Conservation (phyloP, 2,888 invertebrate species). For the Epinotia demarniana region DNA sequence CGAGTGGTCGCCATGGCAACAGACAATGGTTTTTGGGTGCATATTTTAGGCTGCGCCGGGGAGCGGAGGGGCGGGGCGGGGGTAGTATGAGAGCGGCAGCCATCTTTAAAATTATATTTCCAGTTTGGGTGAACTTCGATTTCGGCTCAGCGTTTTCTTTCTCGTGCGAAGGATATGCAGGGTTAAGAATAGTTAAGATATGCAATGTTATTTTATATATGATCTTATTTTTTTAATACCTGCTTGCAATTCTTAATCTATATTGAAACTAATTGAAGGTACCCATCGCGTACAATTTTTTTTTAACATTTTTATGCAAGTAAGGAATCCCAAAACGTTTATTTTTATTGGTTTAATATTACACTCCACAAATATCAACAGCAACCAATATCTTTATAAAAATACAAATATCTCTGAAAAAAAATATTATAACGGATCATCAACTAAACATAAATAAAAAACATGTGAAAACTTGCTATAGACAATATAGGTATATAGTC, state of each 20-base stretch:
- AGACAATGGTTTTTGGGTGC: conserved; percentile 85
- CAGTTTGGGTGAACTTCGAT: conserved; percentile 79
- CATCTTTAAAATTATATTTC: conserved; percentile 85
- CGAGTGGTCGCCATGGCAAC: conserved; percentile 82
- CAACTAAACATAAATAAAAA: not conserved
- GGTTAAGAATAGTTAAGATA: conserved; percentile 46
- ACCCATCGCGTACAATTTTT: no score
- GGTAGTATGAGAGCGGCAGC: conserved; percentile 73
- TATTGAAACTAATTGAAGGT: no score
- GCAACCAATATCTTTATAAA: no score
- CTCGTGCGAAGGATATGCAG: conserved; percentile 61
- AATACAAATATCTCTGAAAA: no score
- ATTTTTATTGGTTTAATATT: no score
- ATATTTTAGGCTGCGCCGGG: conserved; percentile 83
- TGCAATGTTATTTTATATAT: conserved; percentile 22
- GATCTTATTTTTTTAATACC: not conserved
- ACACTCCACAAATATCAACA: no score
- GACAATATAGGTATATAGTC: conserved; percentile 47
- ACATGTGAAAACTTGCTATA: conserved; percentile 52
- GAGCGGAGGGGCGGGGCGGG: conserved; percentile 66
- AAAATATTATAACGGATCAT: not conserved
- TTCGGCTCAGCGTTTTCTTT: conserved; percentile 69
- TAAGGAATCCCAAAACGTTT: no score
- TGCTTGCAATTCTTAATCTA: not conserved
- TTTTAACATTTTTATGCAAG: no score